phyloP scores from a whole-genome alignment of 2,888 invertebrate genomes.

The Drosophila parthenogenetica region DNA sequence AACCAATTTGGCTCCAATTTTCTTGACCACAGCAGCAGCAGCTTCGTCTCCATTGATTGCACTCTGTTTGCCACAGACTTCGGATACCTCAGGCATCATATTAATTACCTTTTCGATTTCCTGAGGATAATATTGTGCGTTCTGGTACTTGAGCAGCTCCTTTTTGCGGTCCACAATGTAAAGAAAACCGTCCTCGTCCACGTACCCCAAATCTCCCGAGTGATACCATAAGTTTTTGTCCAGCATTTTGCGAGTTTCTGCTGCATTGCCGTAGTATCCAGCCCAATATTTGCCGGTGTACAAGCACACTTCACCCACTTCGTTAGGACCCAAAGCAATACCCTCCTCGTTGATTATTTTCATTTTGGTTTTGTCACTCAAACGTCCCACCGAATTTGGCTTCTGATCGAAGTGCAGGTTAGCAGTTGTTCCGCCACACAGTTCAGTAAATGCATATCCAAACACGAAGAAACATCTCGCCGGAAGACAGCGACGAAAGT shows the following conservation, averaged over 20 bases:
- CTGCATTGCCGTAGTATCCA: constrained; percentile 73
- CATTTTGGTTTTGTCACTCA: constrained; percentile 40
- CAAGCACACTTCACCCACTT: constrained; percentile 71
- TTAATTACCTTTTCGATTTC: constrained; percentile 71
- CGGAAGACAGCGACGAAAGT: background rate
- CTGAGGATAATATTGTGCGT: constrained; percentile 65
- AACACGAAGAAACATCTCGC: background rate
- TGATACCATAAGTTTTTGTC: constrained; percentile 76
- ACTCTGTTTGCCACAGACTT: constrained; percentile 69
- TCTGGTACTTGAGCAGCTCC: constrained; percentile 69
- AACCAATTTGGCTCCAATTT: constrained; percentile 43
- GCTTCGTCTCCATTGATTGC: constrained; percentile 68
- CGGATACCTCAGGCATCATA: constrained; percentile 62
- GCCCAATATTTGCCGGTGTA: constrained; percentile 45
- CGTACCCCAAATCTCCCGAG: constrained; percentile 79
- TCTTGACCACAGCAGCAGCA: constrained; percentile 67
- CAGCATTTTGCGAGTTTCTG: constrained; percentile 56
- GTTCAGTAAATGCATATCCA: constrained; percentile 6
- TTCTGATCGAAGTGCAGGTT: constrained; percentile 14
- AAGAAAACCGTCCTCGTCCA: constrained; percentile 76
- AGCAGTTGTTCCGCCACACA: background rate
- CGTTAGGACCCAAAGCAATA: constrained; percentile 51
- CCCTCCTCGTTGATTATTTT: constrained; percentile 72
- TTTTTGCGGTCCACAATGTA: constrained; percentile 72
- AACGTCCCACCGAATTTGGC: constrained; percentile 9